Base-by-base conservation (phyloP, 2,797 vertebrate species). In the Channallabes apus region DNA sequence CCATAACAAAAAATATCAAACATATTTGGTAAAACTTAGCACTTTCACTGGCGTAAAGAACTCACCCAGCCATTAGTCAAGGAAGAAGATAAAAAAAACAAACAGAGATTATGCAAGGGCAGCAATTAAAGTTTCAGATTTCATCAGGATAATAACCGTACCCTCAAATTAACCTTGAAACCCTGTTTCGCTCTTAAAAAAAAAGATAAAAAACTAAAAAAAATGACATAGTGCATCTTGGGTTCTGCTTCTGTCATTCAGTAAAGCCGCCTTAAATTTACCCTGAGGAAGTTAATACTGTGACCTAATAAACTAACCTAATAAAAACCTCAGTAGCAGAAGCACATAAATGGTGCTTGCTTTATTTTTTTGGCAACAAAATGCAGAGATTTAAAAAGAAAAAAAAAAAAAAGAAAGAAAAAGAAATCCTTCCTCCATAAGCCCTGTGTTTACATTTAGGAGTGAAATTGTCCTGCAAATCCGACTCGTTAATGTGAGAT, bases 61-160 rank as follows among this genome's bases (percentile, higher is more conserved):
- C 35, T 84, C 12, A 38, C 20, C 20, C 22, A 29, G 29, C 12
- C 24, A 41, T 69, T 4, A 51, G 65, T 80, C 58, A 80, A 20
- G 20, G 64, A n/a, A 62, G 8, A 6, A 20, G 2, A 15, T 15
- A 3, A 56, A 69, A 69, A 56, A 17, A 6, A 9, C 14, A 84
- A 59, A 69, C n/a, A 80, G 6, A 9, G 62, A 67, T 46, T 67
- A 86, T 32, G 14, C 22, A 38, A 20, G 24, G 81, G 46, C 0
- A 27, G 59, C 22, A 62, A 64, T 72, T 62, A 29, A 14, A 69
- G 80, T 62, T 54, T 76, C 20, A 71, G n/a, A 58, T 78, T 82
- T 62, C 62, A 61, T 62, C 56, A 64, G 29, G 20, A 27, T 77
- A 81, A 67, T n/a, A 67, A 51, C 29, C 17, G n/a, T 38, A 46